phyloP scores from a whole-genome alignment of 1,140 invertebrate species.

The Penaeus indicus region DNA sequence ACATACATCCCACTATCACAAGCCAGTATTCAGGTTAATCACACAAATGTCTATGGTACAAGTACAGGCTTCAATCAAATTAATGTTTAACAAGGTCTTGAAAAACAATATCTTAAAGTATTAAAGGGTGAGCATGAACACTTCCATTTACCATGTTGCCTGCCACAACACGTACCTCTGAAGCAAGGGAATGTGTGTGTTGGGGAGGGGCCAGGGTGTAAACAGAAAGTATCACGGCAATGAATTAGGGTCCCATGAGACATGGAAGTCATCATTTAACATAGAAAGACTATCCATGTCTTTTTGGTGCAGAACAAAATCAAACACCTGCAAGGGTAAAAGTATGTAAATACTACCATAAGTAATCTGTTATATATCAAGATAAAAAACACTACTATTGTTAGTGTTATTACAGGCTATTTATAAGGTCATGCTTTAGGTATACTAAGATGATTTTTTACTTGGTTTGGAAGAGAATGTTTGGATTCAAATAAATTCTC shows the following conservation, averaged over 20 bases:
- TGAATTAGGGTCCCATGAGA: conserved; percentile 51
- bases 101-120: no score
- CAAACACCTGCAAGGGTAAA: conserved; percentile 58
- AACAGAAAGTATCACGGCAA: conserved; percentile 28
- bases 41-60: no score
- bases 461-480: no score
- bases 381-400: background rate
- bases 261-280: conserved; percentile 43
- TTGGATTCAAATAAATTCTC: no score
- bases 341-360: conserved; percentile 26
- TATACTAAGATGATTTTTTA: no score
- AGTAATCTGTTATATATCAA: no score
- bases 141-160: background rate
- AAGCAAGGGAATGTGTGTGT: background rate
- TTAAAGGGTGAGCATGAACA: no score
- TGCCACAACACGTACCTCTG: conserved; percentile 25
- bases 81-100: no score
- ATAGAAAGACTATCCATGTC: conserved; percentile 42
- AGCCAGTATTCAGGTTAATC: no score
- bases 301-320: conserved; percentile 50
- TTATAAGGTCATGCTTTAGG: background rate
- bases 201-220: background rate
- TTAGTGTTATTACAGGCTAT: background rate
- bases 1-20: no score
- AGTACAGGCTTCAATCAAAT: no score